Percentiles rank a stretch among this genome's conserved stretches.
These are phyloP conservation scores for Hirundo rustica DNA, from an alignment of 2,797 vertebrate genomes.

Conservation along the genomic window DNA sequence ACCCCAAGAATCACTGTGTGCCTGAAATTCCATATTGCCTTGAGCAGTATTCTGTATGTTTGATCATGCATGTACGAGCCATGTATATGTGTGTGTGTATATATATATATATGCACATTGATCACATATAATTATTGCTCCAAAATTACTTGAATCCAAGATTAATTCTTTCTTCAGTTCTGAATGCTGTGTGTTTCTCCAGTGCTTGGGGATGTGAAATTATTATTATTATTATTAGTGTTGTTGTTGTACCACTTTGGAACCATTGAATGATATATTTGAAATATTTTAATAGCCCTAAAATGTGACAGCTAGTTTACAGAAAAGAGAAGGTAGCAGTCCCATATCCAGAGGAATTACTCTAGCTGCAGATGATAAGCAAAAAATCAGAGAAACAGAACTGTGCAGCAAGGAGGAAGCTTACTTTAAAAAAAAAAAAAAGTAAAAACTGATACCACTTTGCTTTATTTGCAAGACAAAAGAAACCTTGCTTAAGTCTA, in stretches of 20 bases:
- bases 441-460: not conserved
- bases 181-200: not conserved
- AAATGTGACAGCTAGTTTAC: not conserved
- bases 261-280: not conserved
- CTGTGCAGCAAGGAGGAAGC: not conserved
- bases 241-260: not conserved
- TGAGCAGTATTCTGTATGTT: not conserved
- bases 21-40: not conserved
- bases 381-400: not conserved
- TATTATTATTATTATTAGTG: too few species aligned
- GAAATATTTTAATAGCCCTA: not conserved
- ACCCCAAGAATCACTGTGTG: not conserved
- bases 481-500: not conserved
- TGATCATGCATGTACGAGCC: not conserved
- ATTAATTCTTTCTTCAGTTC: not conserved
- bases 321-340: not conserved
- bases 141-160: not conserved
- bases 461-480: not conserved
- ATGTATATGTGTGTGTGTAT: too few species aligned
- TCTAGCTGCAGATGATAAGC: not conserved
- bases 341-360: not conserved
- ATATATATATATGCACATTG: too few species aligned
- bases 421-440: not conserved
- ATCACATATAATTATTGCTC: not conserved
- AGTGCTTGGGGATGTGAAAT: not conserved